Percentiles rank a stretch among this genome's conserved stretches.
Conservation (phyloP, 2,888 invertebrate species). For the Xestia c-nigrum region DNA sequence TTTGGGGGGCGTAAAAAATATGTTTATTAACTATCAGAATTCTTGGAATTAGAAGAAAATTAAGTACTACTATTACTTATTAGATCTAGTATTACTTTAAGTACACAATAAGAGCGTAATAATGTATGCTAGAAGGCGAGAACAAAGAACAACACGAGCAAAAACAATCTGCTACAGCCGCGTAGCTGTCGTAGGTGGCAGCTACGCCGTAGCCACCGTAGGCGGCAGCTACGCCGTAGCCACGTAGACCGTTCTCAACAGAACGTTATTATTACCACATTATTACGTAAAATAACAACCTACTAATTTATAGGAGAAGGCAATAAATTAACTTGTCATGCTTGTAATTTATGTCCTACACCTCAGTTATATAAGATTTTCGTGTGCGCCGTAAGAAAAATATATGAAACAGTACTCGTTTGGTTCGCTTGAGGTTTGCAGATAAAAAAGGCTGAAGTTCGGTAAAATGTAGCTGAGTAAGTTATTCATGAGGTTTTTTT, state of each 20-base stretch:
- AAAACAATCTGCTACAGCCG: slow-evolving; percentile 31
- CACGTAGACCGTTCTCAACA: slow-evolving; percentile 47
- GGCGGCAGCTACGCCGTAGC: slow-evolving; percentile 41
- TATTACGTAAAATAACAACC: slow-evolving; percentile 56
- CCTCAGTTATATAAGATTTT: slow-evolving; percentile 56
- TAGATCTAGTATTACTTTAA: no score
- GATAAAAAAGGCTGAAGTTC: slow-evolving; percentile 13
- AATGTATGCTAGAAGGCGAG: neutral
- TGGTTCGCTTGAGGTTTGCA: neutral
- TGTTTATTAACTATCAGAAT: neutral
- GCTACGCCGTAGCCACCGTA: slow-evolving; percentile 35
- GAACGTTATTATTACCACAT: slow-evolving; percentile 43
- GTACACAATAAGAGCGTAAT: neutral
- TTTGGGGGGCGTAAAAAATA: neutral
- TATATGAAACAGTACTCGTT: slow-evolving; percentile 25
- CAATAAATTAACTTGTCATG: slow-evolving; percentile 59
- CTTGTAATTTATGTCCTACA: slow-evolving; percentile 55
- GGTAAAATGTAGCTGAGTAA: slow-evolving; percentile 3
- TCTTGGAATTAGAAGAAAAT: no score
- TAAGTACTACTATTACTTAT: no score
- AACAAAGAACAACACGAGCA: slow-evolving; percentile 4
- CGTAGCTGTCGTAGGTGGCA: slow-evolving; percentile 18
- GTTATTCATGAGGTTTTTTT: slow-evolving; percentile 4
- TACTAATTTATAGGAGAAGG: slow-evolving; percentile 58
- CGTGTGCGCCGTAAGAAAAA: slow-evolving; percentile 42